Conservation (phyloP, 2,113 vertebrate species). For the Heptranchias perlo region DNA sequence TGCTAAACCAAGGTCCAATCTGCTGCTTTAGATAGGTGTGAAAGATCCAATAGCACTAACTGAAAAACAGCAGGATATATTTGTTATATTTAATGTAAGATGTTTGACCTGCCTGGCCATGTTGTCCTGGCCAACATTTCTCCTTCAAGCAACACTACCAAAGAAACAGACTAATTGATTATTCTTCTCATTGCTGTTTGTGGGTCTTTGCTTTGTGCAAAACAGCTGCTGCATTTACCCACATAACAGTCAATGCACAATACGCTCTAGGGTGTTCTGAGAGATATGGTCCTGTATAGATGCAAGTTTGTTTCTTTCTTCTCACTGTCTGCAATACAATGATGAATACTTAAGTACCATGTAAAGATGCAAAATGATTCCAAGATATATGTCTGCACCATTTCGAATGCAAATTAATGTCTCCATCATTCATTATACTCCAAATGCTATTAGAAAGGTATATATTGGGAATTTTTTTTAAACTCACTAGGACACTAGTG, state of each 20-base stretch:
- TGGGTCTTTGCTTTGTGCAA: background rate
- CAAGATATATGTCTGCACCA: background rate
- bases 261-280: background rate
- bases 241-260: background rate
- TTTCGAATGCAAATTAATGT: background rate
- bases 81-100: no score
- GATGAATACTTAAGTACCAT: background rate
- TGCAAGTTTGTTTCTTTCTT: background rate
- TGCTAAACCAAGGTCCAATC: background rate
- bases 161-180: background rate
- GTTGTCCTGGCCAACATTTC: background rate
- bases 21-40: background rate
- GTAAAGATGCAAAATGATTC: background rate
- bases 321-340: background rate
- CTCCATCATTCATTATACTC: background rate
- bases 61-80: background rate
- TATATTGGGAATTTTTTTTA: background rate
- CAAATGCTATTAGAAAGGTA: background rate
- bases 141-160: background rate
- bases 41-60: background rate
- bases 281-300: background rate
- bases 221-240: background rate
- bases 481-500: background rate
- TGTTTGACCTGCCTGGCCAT: no score
- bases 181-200: background rate